phyloP scores from a whole-genome alignment of 2,888 invertebrate species.

The Melangyna quadrimaculata region DNA sequence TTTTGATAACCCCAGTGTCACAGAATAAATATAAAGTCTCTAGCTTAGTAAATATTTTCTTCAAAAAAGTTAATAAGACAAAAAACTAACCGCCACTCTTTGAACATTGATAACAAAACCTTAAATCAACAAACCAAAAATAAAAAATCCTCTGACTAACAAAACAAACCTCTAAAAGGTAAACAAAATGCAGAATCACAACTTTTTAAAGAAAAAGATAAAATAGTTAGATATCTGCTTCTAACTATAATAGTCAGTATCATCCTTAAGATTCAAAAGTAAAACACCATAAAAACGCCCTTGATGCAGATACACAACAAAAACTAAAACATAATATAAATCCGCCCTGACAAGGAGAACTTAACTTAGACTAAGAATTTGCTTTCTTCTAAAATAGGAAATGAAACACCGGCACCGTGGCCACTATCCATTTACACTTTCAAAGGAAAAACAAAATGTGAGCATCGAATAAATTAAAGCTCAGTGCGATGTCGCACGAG shows the following conservation, averaged over 20 bases:
- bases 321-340: not conserved
- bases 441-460: not conserved
- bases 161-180: not conserved
- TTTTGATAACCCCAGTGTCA: not conserved
- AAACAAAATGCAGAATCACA: not conserved
- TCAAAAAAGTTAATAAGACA: not conserved
- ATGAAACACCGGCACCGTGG: not conserved
- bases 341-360: not conserved
- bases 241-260: not conserved
- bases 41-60: not conserved
- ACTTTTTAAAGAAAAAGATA: conserved; percentile 19
- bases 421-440: not conserved
- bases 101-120: conserved; percentile 35
- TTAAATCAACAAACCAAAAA: conserved; percentile 20
- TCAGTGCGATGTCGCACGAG: not conserved
- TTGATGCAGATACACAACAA: not conserved
- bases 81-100: not conserved
- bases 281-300: not conserved
- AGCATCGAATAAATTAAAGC: not conserved
- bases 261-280: not conserved
- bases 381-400: not conserved
- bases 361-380: not conserved
- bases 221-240: not conserved
- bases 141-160: not conserved
- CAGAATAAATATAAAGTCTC: not conserved